Percentiles rank a stretch among this genome's conserved stretches.
These are phyloP conservation scores for Hermodice carunculata DNA, from an alignment of 2,888 invertebrate genomes.

Conservation along the genomic window DNA sequence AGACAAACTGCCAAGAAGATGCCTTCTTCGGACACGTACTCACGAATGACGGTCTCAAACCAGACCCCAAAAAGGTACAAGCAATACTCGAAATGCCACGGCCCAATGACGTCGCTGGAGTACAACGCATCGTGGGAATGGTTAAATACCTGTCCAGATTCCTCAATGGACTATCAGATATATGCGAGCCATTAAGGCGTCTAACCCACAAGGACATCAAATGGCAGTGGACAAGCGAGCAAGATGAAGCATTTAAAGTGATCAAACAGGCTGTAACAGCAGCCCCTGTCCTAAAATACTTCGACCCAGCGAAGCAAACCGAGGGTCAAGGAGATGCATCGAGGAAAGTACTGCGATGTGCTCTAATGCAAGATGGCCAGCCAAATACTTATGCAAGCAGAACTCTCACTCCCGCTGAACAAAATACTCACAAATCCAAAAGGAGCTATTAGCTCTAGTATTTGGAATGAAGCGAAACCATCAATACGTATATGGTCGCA, in stretches of 20 bases:
- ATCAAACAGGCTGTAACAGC: constrained; percentile 2
- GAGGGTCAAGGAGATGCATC: constrained; percentile 10
- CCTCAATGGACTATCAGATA: background rate
- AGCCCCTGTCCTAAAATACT: constrained; percentile 17
- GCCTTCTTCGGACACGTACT: constrained; percentile 36
- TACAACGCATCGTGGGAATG: constrained; percentile 29
- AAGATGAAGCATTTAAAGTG: background rate
- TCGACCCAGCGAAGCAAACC: background rate
- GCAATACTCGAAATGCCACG: no score
- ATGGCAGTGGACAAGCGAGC: constrained; percentile 9
- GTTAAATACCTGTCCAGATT: constrained; percentile 11
- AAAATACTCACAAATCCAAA: constrained; percentile 60
- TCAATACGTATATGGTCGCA: constrained; percentile 60
- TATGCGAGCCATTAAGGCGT: background rate
- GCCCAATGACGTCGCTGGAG: constrained; percentile 25
- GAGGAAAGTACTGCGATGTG: constrained; percentile 25
- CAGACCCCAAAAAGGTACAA: no score
- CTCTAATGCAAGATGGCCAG: constrained; percentile 53
- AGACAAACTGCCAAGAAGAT: constrained; percentile 24
- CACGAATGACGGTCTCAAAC: constrained; percentile 30
- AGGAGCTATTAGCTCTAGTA: constrained; percentile 62
- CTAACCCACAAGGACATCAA: constrained; percentile 1
- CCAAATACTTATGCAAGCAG: constrained; percentile 64
- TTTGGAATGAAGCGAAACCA: constrained; percentile 64
- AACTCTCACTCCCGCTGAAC: constrained; percentile 65